phyloP scores from a whole-genome alignment of 2,888 invertebrate species.

The Ophion ventricosus region DNA sequence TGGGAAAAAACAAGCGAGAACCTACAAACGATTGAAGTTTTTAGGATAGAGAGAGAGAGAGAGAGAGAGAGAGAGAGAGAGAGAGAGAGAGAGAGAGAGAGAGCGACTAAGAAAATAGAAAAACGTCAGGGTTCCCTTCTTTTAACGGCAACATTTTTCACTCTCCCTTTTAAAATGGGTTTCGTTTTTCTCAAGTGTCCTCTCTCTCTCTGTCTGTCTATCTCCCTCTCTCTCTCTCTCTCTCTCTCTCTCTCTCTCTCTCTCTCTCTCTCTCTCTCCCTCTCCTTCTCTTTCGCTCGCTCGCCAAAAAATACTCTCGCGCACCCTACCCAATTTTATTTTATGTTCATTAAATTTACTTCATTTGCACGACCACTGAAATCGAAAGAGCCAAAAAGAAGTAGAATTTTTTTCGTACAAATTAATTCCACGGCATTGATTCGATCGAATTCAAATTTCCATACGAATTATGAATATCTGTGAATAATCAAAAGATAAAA shows the following conservation, averaged over 20 bases:
- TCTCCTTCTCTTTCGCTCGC: neutral
- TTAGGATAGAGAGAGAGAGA: too few species aligned
- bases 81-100: too few species aligned
- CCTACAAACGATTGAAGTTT: too few species aligned
- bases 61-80: too few species aligned
- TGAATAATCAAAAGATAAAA: neutral
- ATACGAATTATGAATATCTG: neutral
- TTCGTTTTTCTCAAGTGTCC: too few species aligned
- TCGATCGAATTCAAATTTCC: neutral
- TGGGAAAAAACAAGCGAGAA: too few species aligned
- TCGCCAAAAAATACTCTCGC: neutral
- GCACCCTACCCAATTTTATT: neutral
- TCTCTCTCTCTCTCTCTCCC: neutral
- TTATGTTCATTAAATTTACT: neutral
- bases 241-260: neutral
- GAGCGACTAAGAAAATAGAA: too few species aligned
- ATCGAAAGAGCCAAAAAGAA: neutral
- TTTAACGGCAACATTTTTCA: too few species aligned
- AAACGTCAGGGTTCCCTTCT: too few species aligned
- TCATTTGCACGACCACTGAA: neutral
- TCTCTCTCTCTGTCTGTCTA: too few species aligned
- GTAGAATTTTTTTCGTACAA: neutral
- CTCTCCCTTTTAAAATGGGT: too few species aligned
- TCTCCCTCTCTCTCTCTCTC: too few species aligned
- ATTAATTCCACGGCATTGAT: neutral